Evolutionary conservation across 2,113 vertebrate species (phyloP).

Genomic region (Leptodactylus fuscus): DNA sequence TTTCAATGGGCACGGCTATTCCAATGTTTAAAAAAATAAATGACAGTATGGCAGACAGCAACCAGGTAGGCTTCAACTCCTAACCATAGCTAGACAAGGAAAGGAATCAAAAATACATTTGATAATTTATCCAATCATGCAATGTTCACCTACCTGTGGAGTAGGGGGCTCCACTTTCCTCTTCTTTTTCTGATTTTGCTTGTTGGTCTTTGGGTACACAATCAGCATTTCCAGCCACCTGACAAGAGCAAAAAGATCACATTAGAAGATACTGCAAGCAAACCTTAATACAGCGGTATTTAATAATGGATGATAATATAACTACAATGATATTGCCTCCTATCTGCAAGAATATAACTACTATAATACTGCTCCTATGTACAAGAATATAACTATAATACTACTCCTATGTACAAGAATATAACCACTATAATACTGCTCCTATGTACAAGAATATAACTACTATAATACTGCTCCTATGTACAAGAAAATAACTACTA

Average conservation of each 20-base stretch:
- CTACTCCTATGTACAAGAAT: background rate
- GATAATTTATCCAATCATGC: too few species aligned
- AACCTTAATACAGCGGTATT: too few species aligned
- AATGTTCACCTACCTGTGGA: slow-evolving; percentile 84
- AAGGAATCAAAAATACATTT: too few species aligned
- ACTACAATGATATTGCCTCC: too few species aligned
- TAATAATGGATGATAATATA: too few species aligned
- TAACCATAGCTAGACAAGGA: too few species aligned
- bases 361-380: too few species aligned
- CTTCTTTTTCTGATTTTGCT: slow-evolving; percentile 98
- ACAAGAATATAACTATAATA: too few species aligned
- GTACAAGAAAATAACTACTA: slow-evolving; percentile 1
- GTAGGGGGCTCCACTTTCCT: slow-evolving; percentile 95
- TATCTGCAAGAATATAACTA: too few species aligned
- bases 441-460: background rate
- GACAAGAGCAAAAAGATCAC: slow-evolving; percentile 13
- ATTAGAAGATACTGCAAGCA: background rate
- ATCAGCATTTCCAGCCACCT: slow-evolving; percentile 96
- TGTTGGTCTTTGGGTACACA: slow-evolving; percentile 93
- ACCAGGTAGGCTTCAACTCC: too few species aligned
- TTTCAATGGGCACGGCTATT: background rate
- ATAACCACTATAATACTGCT: background rate
- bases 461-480: background rate
- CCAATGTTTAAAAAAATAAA: too few species aligned
- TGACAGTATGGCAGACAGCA: too few species aligned